A percentile compares a stretch with the other conserved stretches of the same genome.
Evolutionary conservation across 2,888 invertebrate genomes (phyloP).

Genomic region (Trichogramma dendrolimi): DNA sequence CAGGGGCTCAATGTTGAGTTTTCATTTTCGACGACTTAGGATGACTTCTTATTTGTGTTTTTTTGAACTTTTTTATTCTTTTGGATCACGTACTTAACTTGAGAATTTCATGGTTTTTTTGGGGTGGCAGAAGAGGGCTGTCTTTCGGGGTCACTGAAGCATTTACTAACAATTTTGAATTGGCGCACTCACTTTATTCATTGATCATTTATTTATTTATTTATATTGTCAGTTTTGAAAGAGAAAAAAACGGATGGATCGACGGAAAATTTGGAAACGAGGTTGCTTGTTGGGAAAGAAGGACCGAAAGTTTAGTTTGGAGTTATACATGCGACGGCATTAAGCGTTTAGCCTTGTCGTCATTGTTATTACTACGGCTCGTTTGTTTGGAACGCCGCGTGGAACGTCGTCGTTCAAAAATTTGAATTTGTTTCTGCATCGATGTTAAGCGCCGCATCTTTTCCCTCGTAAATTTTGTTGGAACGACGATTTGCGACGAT

Average conservation of each 20-base stretch:
- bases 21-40: neutral
- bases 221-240: too few species aligned
- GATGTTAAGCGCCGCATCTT: too few species aligned
- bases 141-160: too few species aligned
- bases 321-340: neutral
- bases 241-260: too few species aligned
- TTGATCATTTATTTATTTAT: too few species aligned
- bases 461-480: too few species aligned
- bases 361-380: slow-evolving; percentile 16
- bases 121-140: neutral
- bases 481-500: too few species aligned
- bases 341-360: slow-evolving; percentile 1
- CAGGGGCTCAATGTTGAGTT: too few species aligned
- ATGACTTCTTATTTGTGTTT: neutral
- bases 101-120: slow-evolving; percentile 13
- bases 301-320: slow-evolving; percentile 26
- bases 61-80: neutral
- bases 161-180: too few species aligned
- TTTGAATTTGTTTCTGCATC: neutral
- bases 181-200: too few species aligned
- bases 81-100: neutral
- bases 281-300: too few species aligned
- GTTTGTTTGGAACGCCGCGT: slow-evolving; percentile 16
- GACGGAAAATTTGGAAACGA: too few species aligned
- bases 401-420: neutral